Evolutionary conservation across 2,797 vertebrate genomes (phyloP), one percentile per base, ranked within the genome.

Genomic region (Sebastes oblongus): DNA sequence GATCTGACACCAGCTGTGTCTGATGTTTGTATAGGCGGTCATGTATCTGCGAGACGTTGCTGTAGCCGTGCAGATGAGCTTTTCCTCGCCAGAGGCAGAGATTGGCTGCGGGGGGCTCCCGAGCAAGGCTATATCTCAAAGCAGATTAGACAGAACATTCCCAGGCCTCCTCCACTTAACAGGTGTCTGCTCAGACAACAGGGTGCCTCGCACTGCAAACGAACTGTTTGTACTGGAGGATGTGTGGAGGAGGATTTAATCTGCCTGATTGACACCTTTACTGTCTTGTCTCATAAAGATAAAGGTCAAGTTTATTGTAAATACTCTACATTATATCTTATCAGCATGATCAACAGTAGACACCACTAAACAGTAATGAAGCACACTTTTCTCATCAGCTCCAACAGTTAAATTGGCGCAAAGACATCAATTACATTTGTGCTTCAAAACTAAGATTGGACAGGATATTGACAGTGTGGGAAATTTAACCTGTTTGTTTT

Each of bases 81-180:
- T 65, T 32, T 70, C 67, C 50, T 59, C 10, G 89, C 85, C 85
- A 22, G 66, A 68, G 84, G 91, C 88, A 62, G 55, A 74, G 81
- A 83, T 69, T 77, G 82, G 78, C 87, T 89, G 55, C 61, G 76
- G 66, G 67, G 77, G 78, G 61, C 72, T 86, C 50, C 27, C 0
- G 20, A 78, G 80, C 65, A 68, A 81, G 81, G 78, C 60, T 60
- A 34, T 80, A 86, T 91, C 90, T 90, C 84, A 87, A 62, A 84
- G 82, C 71, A 88, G 88, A 93, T 92, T 90, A 92, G 58, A 88
- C 20, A 7, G 66, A 86, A 88, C 72, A 71, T 92, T 93, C 91
- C 91, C 90, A 93, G 80, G 83, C 80, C 85, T 88, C 77, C 84
- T 74, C 62, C 77, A 71, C 82, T 82, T 78, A 83, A 83, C 83